These are phyloP conservation scores for Saguinus midas DNA, from an alignment of 2,113 vertebrate genomes.

Conservation along the genomic window DNA sequence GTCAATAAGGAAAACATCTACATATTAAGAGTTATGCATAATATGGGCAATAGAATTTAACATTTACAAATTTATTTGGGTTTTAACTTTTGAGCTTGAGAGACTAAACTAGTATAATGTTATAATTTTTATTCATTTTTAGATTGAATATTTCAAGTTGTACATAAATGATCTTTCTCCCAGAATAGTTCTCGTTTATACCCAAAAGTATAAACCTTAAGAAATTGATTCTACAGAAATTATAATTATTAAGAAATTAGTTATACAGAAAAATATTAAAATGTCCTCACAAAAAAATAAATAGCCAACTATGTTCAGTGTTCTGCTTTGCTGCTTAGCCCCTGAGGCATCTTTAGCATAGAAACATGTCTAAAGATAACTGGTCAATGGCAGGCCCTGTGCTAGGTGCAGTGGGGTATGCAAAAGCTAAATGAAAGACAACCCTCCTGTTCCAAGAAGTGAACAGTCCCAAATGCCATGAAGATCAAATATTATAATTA, in stretches of 20 bases:
- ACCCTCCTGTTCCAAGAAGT: not conserved
- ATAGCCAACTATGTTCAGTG: not conserved
- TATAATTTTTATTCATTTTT: not conserved
- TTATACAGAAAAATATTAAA: not conserved
- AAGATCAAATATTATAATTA: not conserved
- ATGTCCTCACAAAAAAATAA: not conserved
- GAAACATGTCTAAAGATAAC: not conserved
- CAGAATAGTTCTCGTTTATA: not conserved
- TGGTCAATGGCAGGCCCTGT: not conserved
- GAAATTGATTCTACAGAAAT: not conserved
- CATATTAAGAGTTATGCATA: not conserved
- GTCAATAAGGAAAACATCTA: not conserved
- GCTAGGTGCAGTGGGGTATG: not conserved
- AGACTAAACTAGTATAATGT: not conserved
- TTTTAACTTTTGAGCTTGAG: not conserved
- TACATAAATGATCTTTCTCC: not conserved
- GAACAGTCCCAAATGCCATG: not conserved
- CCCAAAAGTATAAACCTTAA: not conserved
- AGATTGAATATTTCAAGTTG: not conserved
- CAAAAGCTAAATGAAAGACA: not conserved
- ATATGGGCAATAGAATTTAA: not conserved
- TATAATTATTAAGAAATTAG: not conserved
- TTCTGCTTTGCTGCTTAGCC: not conserved
- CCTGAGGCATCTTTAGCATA: not conserved
- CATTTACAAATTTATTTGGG: not conserved